Conservation (phyloP, 2,113 vertebrate species). For the Laticauda laticaudata region DNA sequence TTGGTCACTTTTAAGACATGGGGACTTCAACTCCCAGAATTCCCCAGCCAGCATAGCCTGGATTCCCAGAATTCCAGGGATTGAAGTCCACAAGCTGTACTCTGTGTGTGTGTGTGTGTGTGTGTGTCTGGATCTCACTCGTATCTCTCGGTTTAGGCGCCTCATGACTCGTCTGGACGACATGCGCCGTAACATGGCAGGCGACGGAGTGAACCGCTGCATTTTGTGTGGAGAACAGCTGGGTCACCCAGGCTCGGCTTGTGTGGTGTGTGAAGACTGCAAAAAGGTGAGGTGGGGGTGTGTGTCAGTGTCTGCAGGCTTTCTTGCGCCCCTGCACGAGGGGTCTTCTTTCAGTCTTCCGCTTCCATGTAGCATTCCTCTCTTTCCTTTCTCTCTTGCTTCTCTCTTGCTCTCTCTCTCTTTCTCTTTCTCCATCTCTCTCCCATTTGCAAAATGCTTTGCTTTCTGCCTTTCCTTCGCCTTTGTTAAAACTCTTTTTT, state of each 20-base stretch:
- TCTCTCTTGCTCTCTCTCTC: neutral
- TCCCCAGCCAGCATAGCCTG: too few relatives aligned
- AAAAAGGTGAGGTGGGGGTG: slow-evolving; percentile 82
- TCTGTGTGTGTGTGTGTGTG: neutral
- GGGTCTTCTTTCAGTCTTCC: neutral
- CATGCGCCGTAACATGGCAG: slow-evolving; percentile 84
- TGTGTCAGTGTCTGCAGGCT: neutral
- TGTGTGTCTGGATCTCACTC: neutral
- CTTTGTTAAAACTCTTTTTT: neutral
- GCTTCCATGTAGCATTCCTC: neutral
- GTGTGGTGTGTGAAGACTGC: slow-evolving; percentile 88
- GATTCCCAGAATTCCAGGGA: too few relatives aligned
- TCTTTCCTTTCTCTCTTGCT: too few relatives aligned
- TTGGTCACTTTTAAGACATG: too few relatives aligned
- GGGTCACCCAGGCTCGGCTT: slow-evolving; percentile 73
- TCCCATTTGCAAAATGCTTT: neutral
- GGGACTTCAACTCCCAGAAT: too few relatives aligned
- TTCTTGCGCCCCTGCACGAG: neutral
- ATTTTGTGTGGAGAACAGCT: slow-evolving; percentile 88
- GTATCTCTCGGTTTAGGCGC: slow-evolving; percentile 69
- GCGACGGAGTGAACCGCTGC: slow-evolving; percentile 85
- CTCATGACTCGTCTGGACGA: slow-evolving; percentile 86
- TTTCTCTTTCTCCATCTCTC: neutral
- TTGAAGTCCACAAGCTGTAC: too few relatives aligned
- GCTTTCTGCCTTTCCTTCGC: neutral